phyloP scores from a whole-genome alignment of 1,140 invertebrate species.

The Macrobrachium nipponense region DNA sequence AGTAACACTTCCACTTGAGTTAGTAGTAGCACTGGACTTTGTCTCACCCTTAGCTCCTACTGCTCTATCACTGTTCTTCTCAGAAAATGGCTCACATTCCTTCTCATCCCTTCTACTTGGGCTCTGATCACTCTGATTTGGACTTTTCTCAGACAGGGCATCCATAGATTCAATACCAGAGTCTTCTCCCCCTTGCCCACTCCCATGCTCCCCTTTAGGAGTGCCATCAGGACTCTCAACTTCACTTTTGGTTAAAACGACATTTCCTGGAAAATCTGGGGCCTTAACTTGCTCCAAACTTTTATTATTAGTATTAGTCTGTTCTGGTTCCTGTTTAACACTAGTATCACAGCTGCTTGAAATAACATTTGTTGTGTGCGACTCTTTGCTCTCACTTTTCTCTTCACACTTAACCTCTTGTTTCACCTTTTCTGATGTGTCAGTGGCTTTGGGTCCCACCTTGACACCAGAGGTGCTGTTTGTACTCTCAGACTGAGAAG shows the following conservation, averaged over 20 bases:
- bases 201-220: conserved; percentile 66
- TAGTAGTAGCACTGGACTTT: conserved; percentile 7
- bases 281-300: conserved; percentile 46
- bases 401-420: conserved; percentile 60
- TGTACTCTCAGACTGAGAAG: conserved; percentile 64
- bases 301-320: conserved; percentile 29
- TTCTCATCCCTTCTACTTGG: conserved; percentile 63
- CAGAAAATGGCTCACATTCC: conserved; percentile 61
- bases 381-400: conserved; percentile 51
- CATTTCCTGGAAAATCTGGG: conserved; percentile 64
- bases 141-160: conserved; percentile 90
- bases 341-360: conserved; percentile 64
- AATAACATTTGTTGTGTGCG: conserved; percentile 53
- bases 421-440: conserved; percentile 55
- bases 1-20: background rate
- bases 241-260: conserved; percentile 62
- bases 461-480: conserved; percentile 60
- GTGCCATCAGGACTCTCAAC: conserved; percentile 66
- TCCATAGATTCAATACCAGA: conserved; percentile 95
- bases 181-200: conserved; percentile 78
- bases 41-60: conserved; percentile 32
- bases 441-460: conserved; percentile 52
- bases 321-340: conserved; percentile 60
- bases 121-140: conserved; percentile 79
- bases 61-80: conserved; percentile 37